Conservation (phyloP, 2,113 vertebrate genomes). For the Lepisosteus osseus region DNA sequence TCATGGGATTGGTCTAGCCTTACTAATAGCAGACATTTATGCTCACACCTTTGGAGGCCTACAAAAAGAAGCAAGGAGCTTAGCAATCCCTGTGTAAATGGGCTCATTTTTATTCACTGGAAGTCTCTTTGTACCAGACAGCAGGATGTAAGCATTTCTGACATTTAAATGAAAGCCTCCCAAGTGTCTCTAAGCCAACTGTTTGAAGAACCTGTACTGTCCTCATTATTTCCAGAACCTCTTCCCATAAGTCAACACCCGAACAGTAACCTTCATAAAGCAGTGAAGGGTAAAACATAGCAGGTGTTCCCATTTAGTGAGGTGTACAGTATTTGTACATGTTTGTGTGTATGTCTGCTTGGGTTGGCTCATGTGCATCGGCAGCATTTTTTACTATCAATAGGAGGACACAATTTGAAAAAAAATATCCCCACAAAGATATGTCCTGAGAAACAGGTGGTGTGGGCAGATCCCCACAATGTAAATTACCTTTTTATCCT, state of each 20-base stretch:
- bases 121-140: not conserved
- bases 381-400: no score
- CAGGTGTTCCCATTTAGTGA: no score
- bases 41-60: not conserved
- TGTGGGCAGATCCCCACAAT: no score
- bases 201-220: not conserved
- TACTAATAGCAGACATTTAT: not conserved
- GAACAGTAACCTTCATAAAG: no score
- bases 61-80: not conserved
- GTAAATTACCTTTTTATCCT: no score
- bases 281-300: no score
- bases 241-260: slow-evolving; percentile 5
- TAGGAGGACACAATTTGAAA: no score
- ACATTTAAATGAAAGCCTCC: slow-evolving; percentile 3
- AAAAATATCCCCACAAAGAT: no score
- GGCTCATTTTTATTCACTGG: not conserved
- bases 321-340: not conserved
- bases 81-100: not conserved
- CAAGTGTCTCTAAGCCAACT: not conserved
- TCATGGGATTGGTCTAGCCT: no score
- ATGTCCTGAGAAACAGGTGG: no score
- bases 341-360: not conserved
- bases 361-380: not conserved
- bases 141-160: not conserved
- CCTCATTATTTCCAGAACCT: not conserved